Evolutionary conservation across 2,888 invertebrate species (phyloP).

Genomic region (Thymelicus lineola): DNA sequence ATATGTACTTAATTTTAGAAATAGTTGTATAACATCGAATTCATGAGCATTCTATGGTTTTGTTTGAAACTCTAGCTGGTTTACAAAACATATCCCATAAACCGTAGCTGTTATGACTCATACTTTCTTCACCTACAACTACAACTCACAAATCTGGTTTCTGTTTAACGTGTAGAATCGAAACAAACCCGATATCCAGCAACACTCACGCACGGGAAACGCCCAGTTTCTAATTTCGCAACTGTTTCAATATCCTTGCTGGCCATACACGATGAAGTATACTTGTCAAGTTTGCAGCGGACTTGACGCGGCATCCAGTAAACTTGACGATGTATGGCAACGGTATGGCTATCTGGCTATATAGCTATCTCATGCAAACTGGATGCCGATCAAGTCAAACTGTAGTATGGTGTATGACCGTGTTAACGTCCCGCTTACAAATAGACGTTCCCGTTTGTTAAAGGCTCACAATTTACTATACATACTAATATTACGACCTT

Average conservation of each 20-base stretch:
- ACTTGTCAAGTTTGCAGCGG: no score
- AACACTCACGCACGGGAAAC: conserved; percentile 9
- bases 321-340: no score
- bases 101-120: conserved; percentile 11
- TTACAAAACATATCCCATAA: neutral
- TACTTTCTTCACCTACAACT: conserved; percentile 2
- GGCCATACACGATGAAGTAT: no score
- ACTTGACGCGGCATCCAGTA: no score
- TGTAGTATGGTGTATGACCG: no score
- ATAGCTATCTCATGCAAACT: no score
- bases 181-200: conserved; percentile 12
- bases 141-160: conserved; percentile 1
- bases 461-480: neutral
- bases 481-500: no score
- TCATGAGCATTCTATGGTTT: no score
- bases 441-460: no score
- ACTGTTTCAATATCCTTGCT: conserved; percentile 24
- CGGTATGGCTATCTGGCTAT: no score
- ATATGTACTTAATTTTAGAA: conserved; percentile 2
- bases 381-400: no score
- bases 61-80: neutral
- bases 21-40: neutral
- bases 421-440: conserved; percentile 40
- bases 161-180: conserved; percentile 18
- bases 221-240: conserved; percentile 19